Evolutionary conservation across 2,888 invertebrate genomes (phyloP).

Genomic region (Acanthococcus lagerstroemiae): DNA sequence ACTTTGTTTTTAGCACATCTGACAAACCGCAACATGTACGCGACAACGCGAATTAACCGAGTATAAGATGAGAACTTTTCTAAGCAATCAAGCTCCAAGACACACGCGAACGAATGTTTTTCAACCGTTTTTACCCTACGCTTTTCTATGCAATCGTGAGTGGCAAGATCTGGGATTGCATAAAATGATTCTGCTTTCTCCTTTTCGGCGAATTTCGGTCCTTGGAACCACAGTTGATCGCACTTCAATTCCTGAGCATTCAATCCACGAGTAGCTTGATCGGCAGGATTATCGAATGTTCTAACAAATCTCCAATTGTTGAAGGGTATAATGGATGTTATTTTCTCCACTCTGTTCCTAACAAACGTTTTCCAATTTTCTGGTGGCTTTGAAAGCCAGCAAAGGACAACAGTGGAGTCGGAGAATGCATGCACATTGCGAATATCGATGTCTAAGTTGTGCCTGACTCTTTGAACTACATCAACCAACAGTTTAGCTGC

Average conservation of each 20-base stretch:
- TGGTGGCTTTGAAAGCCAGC: constrained; percentile 31
- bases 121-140: neutral
- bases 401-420: constrained; percentile 10
- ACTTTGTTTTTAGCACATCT: neutral
- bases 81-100: neutral
- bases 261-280: neutral
- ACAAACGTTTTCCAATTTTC: constrained; percentile 37
- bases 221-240: neutral
- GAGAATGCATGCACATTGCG: neutral
- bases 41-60: neutral
- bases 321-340: constrained; percentile 17
- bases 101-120: neutral
- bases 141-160: neutral
- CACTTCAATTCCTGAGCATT: neutral
- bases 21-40: neutral
- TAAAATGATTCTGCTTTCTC: neutral
- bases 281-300: neutral
- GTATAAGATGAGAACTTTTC: neutral
- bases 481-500: neutral
- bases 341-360: constrained; percentile 36
- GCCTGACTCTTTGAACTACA: neutral
- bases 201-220: neutral
- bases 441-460: neutral
- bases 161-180: neutral
- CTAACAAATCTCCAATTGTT: neutral